A percentile compares a stretch with the other conserved stretches of the same genome.
phyloP scores from a whole-genome alignment of 2,888 invertebrate species.

The Hyles lineata region DNA sequence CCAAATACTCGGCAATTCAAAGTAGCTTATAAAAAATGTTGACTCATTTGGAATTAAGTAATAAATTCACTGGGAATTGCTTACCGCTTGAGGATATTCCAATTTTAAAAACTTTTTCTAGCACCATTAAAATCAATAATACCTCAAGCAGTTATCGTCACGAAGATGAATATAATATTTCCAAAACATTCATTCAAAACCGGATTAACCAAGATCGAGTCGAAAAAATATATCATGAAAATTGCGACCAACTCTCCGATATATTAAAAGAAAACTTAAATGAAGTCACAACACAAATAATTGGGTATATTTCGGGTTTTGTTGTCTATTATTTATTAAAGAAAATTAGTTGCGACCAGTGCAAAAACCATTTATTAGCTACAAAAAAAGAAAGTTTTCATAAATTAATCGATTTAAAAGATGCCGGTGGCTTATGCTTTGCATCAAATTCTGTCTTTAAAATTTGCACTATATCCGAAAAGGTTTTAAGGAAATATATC shows the following conservation, averaged over 20 bases:
- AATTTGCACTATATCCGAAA: slow-evolving; percentile 19
- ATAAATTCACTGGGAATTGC: too few species aligned
- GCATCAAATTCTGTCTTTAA: background rate
- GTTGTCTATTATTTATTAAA: background rate
- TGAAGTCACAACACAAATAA: background rate
- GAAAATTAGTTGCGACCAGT: background rate
- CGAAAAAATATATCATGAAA: slow-evolving; percentile 20
- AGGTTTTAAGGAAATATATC: background rate
- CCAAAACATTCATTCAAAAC: slow-evolving; percentile 13
- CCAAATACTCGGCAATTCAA: too few species aligned
- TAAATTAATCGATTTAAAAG: slow-evolving; percentile 14
- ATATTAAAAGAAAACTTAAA: background rate
- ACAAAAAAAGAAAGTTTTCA: slow-evolving; percentile 3
- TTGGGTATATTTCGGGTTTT: slow-evolving; percentile 5
- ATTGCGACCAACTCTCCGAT: slow-evolving; percentile 1
- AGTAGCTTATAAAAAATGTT: too few species aligned
- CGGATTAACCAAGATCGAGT: background rate
- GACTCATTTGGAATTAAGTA: too few species aligned
- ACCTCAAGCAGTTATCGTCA: too few species aligned
- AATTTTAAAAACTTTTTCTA: too few species aligned
- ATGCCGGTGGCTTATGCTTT: background rate
- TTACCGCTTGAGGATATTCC: too few species aligned
- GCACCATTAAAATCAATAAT: too few species aligned
- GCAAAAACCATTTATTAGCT: background rate
- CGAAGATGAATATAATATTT: slow-evolving; percentile 21